Conservation (phyloP, 2,113 vertebrate species). For the Otolemur garnettii region DNA sequence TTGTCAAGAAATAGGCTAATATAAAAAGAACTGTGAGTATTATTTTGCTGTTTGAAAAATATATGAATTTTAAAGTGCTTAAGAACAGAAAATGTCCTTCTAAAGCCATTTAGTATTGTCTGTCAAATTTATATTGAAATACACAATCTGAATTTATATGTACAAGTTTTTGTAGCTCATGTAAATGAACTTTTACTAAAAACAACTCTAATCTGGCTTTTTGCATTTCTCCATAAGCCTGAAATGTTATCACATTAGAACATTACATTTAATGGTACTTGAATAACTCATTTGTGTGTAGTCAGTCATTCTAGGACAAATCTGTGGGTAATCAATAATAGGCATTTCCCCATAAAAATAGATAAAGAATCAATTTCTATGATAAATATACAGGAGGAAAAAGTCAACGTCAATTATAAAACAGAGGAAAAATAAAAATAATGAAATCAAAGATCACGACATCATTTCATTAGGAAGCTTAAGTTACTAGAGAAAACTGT, state of each 20-base stretch:
- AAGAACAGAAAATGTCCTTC: neutral
- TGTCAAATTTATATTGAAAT: neutral
- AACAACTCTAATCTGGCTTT: neutral
- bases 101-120: neutral
- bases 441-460: neutral
- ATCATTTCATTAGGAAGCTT: neutral
- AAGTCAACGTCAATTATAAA: neutral
- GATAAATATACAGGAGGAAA: neutral
- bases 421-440: neutral
- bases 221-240: neutral
- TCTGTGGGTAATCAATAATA: neutral
- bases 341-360: neutral
- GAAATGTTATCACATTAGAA: neutral
- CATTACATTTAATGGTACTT: neutral
- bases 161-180: neutral
- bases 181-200: neutral
- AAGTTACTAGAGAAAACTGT: neutral
- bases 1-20: neutral
- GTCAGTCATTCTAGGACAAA: neutral
- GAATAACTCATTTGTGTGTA: neutral
- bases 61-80: neutral
- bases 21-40: neutral
- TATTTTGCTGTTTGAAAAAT: neutral
- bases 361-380: neutral
- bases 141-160: neutral